Base-by-base conservation (phyloP, 2,113 vertebrate genomes). In the Grus americana region DNA sequence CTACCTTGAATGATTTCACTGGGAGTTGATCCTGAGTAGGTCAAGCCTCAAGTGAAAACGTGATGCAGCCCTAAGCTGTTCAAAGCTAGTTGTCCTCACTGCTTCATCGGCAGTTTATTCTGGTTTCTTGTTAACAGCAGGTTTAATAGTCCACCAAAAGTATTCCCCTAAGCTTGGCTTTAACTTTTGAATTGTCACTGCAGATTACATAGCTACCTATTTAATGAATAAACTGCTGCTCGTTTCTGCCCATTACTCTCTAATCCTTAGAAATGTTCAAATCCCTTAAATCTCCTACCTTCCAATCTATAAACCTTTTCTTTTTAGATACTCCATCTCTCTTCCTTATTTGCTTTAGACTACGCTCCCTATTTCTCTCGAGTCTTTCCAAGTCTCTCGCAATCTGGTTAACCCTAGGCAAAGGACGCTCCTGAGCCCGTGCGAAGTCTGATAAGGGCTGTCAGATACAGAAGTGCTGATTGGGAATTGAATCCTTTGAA, bases 341-440 rank as follows among this genome's bases (percentile, higher is more conserved):
- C 15, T 38, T 75, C 46, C 49, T 72, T 20, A 0, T 18, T 23
- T 73, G 20, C 21, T 92, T 49, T 71, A 80, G 6, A 21, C 49
- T 68, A 3, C 2, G 2, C 36, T 90, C 34, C 27, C 34, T 26
- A 29, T 22, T 62, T 30, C 67, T 50, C 54, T 32, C 0, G 7
- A 76, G 42, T 10, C 79, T 89, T 38, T 32, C 8, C 3, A 63
- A 88, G 40, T 61, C 44, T 47, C 54, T 26, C 36, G 7, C 50
- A 27, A 10, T 29, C 40, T 36, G 29, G 26, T 4, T 55, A 29
- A 7, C 32, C 0, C 3, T 1, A 20, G 50, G 67, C 65, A 15
- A 40, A 66, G 63, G 38, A 8, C 4, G 2, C 24, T n/a, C 9
- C 0, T 50, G 17, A 6, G 10, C 55, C 10, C 44, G 1, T 1